Conservation (phyloP, 2,888 invertebrate genomes). For the Seira sanloemensis region DNA sequence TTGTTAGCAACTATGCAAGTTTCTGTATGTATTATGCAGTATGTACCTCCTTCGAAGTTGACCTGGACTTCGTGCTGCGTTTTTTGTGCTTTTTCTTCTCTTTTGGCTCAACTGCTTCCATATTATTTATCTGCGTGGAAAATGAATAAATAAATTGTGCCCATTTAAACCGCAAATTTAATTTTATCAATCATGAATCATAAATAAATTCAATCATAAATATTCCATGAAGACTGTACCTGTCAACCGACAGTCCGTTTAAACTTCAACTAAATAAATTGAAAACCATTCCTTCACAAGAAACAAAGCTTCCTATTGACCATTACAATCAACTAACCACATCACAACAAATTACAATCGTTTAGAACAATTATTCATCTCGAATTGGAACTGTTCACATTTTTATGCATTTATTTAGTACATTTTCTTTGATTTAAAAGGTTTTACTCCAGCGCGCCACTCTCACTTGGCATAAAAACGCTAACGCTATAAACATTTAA, state of each 20-base stretch:
- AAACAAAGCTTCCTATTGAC: no score
- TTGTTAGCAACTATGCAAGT: no score
- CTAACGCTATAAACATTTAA: neutral
- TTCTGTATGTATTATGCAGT: no score
- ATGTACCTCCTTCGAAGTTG: neutral
- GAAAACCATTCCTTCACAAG: neutral
- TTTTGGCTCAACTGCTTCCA: conserved; percentile 40
- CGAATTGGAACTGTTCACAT: no score
- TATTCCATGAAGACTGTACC: neutral
- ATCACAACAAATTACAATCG: no score
- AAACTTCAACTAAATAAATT: neutral
- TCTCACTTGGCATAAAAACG: neutral
- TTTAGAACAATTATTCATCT: no score
- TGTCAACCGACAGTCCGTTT: neutral
- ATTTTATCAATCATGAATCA: neutral
- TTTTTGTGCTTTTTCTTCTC: conserved; percentile 30
- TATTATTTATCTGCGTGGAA: neutral
- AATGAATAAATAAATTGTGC: neutral
- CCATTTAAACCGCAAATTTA: neutral
- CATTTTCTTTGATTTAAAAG: no score
- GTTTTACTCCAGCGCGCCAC: no score
- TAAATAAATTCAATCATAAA: neutral
- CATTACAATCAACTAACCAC: no score
- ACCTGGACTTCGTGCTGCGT: neutral
- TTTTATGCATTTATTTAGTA: no score